Percentiles rank a stretch among this genome's conserved stretches.
phyloP scores from a whole-genome alignment of 2,888 invertebrate species.

The Cryptocheilus praepositus region DNA sequence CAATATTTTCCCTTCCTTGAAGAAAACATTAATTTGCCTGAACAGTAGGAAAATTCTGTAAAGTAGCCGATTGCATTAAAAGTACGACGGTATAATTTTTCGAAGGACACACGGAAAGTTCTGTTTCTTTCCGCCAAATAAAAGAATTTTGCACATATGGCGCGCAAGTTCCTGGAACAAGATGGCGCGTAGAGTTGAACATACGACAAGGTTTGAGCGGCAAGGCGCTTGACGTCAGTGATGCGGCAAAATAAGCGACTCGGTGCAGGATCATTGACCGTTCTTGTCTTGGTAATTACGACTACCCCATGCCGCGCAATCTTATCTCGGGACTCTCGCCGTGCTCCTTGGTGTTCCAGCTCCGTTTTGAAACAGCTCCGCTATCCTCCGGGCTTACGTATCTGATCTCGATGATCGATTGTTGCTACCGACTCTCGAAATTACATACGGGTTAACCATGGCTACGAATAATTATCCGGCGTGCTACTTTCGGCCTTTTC shows the following conservation, averaged over 20 bases:
- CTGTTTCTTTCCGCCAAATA: too few species aligned
- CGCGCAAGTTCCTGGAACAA: too few species aligned
- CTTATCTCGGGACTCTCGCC: slow-evolving; percentile 52
- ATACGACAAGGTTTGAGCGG: slow-evolving; percentile 2
- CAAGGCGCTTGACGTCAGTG: slow-evolving; percentile 36
- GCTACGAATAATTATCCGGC: slow-evolving; percentile 54
- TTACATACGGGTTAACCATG: slow-evolving; percentile 57
- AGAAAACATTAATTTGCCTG: too few species aligned
- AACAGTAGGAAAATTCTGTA: too few species aligned
- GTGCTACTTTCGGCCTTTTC: slow-evolving; percentile 35
- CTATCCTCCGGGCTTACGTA: slow-evolving; percentile 27
- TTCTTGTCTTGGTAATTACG: slow-evolving; percentile 64
- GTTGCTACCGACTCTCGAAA: slow-evolving; percentile 63
- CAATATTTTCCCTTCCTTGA: too few species aligned
- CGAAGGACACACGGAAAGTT: too few species aligned
- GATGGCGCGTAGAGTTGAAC: too few species aligned
- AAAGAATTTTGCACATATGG: too few species aligned
- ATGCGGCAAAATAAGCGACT: slow-evolving; percentile 48
- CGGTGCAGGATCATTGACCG: slow-evolving; percentile 56
- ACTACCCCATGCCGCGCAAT: slow-evolving; percentile 61
- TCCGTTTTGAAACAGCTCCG: slow-evolving; percentile 2
- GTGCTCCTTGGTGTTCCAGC: background rate
- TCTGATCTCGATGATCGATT: slow-evolving; percentile 63
- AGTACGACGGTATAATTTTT: too few species aligned
- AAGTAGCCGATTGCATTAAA: too few species aligned